Conservation (phyloP, 2,797 vertebrate genomes). For the Intellagama lesueurii region DNA sequence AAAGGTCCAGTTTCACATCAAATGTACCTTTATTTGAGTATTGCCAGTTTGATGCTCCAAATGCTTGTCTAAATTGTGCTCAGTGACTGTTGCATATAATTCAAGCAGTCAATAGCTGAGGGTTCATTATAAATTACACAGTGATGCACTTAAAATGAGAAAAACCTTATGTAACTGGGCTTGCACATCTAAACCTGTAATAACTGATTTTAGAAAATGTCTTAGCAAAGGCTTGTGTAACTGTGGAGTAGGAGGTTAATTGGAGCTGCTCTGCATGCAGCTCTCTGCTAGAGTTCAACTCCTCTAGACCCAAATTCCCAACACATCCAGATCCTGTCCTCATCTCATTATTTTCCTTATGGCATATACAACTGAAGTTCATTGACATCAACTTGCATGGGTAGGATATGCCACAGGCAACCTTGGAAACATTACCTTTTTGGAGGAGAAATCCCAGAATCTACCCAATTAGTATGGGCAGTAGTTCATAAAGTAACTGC, state of each 20-base stretch:
- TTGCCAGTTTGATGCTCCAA: neutral
- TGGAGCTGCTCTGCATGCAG: neutral
- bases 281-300: neutral
- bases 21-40: constrained; percentile 5
- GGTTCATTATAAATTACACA: constrained; percentile 8
- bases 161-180: neutral
- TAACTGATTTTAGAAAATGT: neutral
- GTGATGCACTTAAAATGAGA: neutral
- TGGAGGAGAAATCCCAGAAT: too few relatives aligned
- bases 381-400: too few relatives aligned
- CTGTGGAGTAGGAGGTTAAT: neutral
- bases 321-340: neutral
- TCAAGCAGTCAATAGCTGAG: neutral
- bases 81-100: constrained; percentile 1
- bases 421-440: too few relatives aligned
- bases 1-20: constrained; percentile 15
- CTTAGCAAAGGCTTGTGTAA: neutral
- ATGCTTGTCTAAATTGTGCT: neutral
- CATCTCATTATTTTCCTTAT: neutral
- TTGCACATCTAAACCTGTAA: neutral
- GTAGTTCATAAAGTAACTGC: too few relatives aligned
- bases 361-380: neutral
- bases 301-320: neutral
- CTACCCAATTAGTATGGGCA: too few relatives aligned
- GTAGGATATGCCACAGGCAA: too few relatives aligned